Conservation (phyloP, 2,113 vertebrate genomes). For the Carassius gibelio region DNA sequence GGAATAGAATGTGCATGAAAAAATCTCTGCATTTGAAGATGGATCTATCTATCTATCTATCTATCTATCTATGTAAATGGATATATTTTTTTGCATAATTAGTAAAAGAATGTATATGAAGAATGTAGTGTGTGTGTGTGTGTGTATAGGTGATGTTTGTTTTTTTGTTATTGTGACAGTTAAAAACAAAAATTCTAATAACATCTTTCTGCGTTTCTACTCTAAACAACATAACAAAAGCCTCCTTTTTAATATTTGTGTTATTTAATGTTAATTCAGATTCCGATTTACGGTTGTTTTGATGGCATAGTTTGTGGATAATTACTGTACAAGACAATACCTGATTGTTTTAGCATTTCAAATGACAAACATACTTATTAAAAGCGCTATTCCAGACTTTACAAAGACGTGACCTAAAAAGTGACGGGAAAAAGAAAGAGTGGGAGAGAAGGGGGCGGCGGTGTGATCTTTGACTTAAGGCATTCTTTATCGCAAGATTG, state of each 20-base stretch:
- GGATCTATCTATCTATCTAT: too few relatives aligned
- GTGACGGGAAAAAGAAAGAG: too few relatives aligned
- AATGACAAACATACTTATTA: neutral
- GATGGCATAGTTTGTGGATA: slow-evolving; percentile 42
- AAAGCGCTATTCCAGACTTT: slow-evolving; percentile 1
- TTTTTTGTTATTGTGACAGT: too few relatives aligned
- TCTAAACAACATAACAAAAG: neutral
- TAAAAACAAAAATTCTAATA: too few relatives aligned
- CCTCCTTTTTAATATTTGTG: neutral
- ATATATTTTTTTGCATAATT: too few relatives aligned
- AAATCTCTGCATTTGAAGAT: neutral
- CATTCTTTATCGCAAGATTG: slow-evolving; percentile 17
- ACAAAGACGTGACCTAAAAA: neutral
- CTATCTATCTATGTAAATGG: too few relatives aligned
- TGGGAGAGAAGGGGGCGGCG: neutral
- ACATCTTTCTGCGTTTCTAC: neutral
- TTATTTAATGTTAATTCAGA: neutral
- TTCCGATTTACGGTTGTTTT: neutral
- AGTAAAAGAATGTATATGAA: too few relatives aligned
- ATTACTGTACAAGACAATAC: slow-evolving; percentile 64
- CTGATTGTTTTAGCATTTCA: slow-evolving; percentile 54
- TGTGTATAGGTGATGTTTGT: too few relatives aligned
- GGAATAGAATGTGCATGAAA: neutral
- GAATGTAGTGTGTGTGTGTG: too few relatives aligned
- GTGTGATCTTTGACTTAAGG: neutral